A percentile compares a stretch with the other conserved stretches of the same genome.
phyloP scores from a whole-genome alignment of 2,113 vertebrate species.

The Struthidea cinerea region DNA sequence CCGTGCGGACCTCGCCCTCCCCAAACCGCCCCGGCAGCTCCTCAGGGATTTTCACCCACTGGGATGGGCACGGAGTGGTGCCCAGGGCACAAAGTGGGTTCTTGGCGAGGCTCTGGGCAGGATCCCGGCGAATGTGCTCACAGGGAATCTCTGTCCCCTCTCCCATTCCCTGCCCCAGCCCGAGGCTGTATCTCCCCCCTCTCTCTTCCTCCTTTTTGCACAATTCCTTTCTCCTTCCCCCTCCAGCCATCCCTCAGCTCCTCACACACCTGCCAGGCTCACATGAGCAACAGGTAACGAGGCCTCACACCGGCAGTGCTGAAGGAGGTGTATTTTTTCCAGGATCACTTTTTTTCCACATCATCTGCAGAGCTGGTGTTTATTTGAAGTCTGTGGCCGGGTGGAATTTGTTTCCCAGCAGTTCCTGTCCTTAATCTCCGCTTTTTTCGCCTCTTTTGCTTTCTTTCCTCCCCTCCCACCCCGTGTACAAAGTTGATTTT shows the following conservation, averaged over 20 bases:
- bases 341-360: background rate
- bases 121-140: fast-evolving
- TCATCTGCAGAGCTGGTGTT: constrained; percentile 23
- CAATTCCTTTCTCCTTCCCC: background rate
- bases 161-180: background rate
- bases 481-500: background rate
- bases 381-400: constrained; percentile 38
- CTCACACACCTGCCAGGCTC: background rate
- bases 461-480: background rate
- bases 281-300: background rate
- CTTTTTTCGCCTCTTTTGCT: background rate
- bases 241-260: background rate
- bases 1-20: background rate
- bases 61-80: background rate
- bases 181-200: background rate
- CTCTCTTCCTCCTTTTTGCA: background rate
- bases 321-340: background rate
- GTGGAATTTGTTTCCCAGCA: constrained; percentile 41
- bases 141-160: background rate
- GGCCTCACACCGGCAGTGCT: background rate
- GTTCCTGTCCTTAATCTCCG: constrained; percentile 62
- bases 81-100: background rate
- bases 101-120: background rate
- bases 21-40: background rate
- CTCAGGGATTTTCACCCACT: background rate